phyloP scores from a whole-genome alignment of 2,113 vertebrate species.

The Pica pica region DNA sequence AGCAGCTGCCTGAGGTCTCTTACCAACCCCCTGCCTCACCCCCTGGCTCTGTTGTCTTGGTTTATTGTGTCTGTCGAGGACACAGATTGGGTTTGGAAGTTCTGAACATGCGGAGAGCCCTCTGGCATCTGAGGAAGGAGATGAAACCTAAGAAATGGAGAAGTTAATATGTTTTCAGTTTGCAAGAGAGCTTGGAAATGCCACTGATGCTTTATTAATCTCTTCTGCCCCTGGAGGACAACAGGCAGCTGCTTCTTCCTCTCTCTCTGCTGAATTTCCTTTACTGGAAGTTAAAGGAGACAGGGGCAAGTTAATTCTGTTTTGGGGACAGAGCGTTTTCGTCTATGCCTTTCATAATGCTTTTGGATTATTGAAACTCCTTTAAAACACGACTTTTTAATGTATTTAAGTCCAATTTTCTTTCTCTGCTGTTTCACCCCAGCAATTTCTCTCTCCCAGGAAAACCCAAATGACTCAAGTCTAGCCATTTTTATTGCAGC shows the following conservation, averaged over 20 bases:
- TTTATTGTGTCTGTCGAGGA: not conserved
- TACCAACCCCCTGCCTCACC: not conserved
- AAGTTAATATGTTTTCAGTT: conserved; percentile 8
- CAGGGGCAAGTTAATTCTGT: not conserved
- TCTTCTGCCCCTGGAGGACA: not conserved
- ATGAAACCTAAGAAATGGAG: not conserved
- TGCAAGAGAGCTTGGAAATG: conserved; percentile 10
- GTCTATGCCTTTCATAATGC: not conserved
- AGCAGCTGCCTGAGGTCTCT: not conserved
- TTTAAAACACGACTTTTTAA: not conserved
- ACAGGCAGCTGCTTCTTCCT: not conserved
- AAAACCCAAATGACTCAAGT: not conserved
- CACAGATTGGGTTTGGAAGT: not conserved
- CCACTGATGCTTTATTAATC: conserved; percentile 21
- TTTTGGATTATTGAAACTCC: not conserved
- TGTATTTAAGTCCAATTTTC: not conserved
- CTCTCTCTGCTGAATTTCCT: not conserved
- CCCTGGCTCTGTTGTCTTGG: not conserved
- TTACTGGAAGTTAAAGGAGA: not conserved
- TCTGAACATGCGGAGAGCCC: not conserved
- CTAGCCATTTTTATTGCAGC: not conserved
- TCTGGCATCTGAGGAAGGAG: not conserved
- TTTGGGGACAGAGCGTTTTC: not conserved
- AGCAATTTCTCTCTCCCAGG: not conserved
- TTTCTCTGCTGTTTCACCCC: not conserved